Evolutionary conservation across 2,797 vertebrate genomes (phyloP).

Genomic region (Argentina silus): DNA sequence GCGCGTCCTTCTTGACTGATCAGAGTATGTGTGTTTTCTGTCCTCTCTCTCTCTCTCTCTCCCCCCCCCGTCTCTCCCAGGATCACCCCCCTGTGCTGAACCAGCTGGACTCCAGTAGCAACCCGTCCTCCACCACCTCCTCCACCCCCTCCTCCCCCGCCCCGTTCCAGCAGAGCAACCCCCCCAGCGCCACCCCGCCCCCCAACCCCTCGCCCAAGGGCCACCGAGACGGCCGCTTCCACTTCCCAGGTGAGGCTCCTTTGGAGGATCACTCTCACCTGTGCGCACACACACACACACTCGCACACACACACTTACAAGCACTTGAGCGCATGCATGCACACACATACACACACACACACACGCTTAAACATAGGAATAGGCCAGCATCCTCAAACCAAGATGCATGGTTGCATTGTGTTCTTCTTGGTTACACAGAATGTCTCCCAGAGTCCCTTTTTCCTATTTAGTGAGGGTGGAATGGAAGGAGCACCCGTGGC

Average conservation of each 20-base stretch:
- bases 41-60: background rate
- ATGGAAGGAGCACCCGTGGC: background rate
- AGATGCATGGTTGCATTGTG: conserved; percentile 14
- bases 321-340: background rate
- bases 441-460: conserved; percentile 6
- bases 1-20: background rate
- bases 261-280: background rate
- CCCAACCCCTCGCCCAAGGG: conserved; percentile 97
- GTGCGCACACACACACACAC: background rate
- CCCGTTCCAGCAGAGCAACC: conserved; percentile 92
- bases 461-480: conserved; percentile 13
- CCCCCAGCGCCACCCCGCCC: conserved; percentile 92
- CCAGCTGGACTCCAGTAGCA: conserved; percentile 97
- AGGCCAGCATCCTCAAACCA: background rate
- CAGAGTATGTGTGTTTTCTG: background rate
- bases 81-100: conserved; percentile 91
- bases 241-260: conserved; percentile 89
- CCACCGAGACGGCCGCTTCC: conserved; percentile 89
- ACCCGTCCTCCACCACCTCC: conserved; percentile 97
- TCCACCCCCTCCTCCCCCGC: conserved; percentile 97
- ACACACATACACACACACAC: conserved; percentile 13
- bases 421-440: conserved; percentile 6
- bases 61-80: conserved; percentile 67
- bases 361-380: background rate
- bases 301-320: background rate